A percentile compares a stretch with the other conserved stretches of the same genome.
phyloP scores from a whole-genome alignment of 2,797 vertebrate genomes.

The Brotula barbata region DNA sequence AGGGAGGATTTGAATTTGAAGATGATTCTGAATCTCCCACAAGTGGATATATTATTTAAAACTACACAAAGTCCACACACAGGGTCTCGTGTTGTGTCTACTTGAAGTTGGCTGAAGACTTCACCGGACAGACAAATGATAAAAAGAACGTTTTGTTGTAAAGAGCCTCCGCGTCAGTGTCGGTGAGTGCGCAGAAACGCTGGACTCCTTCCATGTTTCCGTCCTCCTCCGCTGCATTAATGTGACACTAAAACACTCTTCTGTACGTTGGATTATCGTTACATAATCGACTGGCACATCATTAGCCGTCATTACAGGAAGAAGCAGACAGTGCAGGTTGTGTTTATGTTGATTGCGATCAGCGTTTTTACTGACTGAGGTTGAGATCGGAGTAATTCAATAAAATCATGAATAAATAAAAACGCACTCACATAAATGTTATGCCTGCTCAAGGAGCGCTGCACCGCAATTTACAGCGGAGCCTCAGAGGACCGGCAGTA shows the following conservation, averaged over 20 bases:
- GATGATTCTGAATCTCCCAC: too few species aligned
- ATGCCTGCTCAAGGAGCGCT: slow-evolving; percentile 8
- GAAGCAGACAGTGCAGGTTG: slow-evolving; percentile 22
- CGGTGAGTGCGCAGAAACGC: too few species aligned
- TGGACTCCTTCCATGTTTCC: slow-evolving; percentile 48
- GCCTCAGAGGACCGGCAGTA: slow-evolving; percentile 40
- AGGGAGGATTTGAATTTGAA: too few species aligned
- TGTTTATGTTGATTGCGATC: slow-evolving; percentile 1
- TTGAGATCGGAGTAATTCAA: slow-evolving; percentile 9
- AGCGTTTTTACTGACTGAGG: slow-evolving; percentile 21
- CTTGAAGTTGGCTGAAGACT: too few species aligned
- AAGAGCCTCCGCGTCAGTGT: too few species aligned
- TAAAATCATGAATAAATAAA: slow-evolving; percentile 15
- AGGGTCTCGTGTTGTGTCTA: too few species aligned
- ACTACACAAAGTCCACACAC: neutral
- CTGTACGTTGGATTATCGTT: slow-evolving; percentile 38
- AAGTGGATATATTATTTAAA: too few species aligned
- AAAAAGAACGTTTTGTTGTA: too few species aligned
- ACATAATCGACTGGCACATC: slow-evolving; percentile 47
- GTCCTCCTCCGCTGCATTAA: slow-evolving; percentile 26
- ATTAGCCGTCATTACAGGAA: slow-evolving; percentile 38
- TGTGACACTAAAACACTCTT: slow-evolving; percentile 55
- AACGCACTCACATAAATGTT: slow-evolving; percentile 17
- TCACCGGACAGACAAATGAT: too few species aligned
- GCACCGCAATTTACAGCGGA: slow-evolving; percentile 42